Evolutionary conservation across 2,113 vertebrate species (phyloP), one percentile per base, ranked within the genome.

Genomic region (Camarhynchus parvulus): DNA sequence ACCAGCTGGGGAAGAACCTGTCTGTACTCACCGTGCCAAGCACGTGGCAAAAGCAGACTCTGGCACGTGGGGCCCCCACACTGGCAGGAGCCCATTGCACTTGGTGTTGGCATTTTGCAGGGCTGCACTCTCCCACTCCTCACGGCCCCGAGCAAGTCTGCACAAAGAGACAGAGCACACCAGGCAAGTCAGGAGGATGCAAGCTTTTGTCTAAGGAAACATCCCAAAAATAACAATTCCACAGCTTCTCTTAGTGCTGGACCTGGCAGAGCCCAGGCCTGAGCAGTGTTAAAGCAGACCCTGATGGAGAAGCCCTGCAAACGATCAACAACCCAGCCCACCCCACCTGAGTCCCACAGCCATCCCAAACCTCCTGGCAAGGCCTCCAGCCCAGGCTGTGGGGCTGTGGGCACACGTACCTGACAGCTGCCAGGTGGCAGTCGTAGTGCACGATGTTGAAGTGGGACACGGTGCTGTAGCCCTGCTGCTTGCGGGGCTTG

Each of bases 401-500:
- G 35, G 35, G 64, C 2, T 3, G 24, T 0, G 70, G 44, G 11
- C 18, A 41, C 46, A 85, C 76, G 1, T 96, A 99, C 99, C 99
- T 98, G 89, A 99, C 99, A 11, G 99, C 99, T 39, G 99, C 99
- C 63, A 99, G 98, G 95, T 99, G 99, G 88, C 99, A 99, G 90
- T 99, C 99, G 2, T 99, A 99, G 97, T 99, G 99, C 96, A 99
- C 99, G n/a, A 99, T 99, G 98, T 99, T 99, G 98, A 99, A 99
- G 98, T 99, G 99, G 24, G 99, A 99, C 89, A 99, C 99, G 5
- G 99, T 99, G 98, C 99, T 99, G 97, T 99, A 99, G 58, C 99
- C 99, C 93, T 99, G 99, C 79, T 99, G 99, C 55, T 99, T 99
- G 85, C 99, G 99, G 35, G 99, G 99, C 91, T 99, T 99, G 97